A percentile compares a stretch with the other conserved stretches of the same genome.
Conservation (phyloP, 2,888 invertebrate genomes). For the Leptarthrus brevirostris region DNA sequence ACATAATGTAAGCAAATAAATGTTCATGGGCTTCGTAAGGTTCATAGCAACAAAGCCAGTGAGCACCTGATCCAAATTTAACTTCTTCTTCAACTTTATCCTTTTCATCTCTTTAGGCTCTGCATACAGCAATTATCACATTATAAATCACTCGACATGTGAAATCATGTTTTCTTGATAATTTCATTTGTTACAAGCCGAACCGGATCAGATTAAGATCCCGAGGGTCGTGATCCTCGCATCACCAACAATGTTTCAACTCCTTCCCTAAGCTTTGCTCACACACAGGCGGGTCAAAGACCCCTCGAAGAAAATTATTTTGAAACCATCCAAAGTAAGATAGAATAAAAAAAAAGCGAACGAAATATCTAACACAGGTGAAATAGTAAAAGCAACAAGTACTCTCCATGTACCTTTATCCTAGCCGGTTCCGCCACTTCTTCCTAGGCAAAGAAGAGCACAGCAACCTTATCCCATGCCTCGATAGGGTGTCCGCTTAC, state of each 20-base stretch:
- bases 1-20: too few species aligned
- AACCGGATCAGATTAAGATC: constrained; percentile 32
- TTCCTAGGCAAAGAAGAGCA: constrained; percentile 37
- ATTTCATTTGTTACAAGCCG: constrained; percentile 27
- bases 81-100: too few species aligned
- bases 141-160: constrained; percentile 39
- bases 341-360: constrained; percentile 17
- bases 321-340: constrained; percentile 20
- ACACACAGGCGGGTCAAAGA: constrained; percentile 30
- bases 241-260: constrained; percentile 34
- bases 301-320: constrained; percentile 31
- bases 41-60: too few species aligned
- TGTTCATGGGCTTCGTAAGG: too few species aligned
- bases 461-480: constrained; percentile 15
- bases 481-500: constrained; percentile 41
- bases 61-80: too few species aligned
- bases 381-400: constrained; percentile 19
- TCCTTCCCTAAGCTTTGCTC: constrained; percentile 24
- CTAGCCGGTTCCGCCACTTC: constrained; percentile 45
- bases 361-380: constrained; percentile 34
- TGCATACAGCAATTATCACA: constrained; percentile 32
- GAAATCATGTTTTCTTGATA: constrained; percentile 10
- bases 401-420: constrained; percentile 35
- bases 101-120: neutral
- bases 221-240: constrained; percentile 31